Evolutionary conservation across 2,888 invertebrate species (phyloP).

Genomic region (Germaria angustata): DNA sequence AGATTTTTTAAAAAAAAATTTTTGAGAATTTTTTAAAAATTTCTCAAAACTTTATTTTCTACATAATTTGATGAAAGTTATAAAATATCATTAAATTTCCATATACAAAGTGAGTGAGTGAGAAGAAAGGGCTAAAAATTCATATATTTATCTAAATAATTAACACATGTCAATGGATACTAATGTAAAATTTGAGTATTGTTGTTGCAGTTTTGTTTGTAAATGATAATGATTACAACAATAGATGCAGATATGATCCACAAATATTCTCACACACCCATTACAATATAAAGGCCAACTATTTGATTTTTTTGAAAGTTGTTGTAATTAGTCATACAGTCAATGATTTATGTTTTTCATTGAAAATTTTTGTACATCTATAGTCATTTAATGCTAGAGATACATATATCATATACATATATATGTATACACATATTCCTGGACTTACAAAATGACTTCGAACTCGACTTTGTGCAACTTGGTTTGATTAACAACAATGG

Average conservation of each 20-base stretch:
- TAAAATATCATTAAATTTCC: background rate
- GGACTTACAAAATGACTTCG: too few species aligned
- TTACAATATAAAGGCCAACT: background rate
- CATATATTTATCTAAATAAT: constrained; percentile 24
- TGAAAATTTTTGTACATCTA: too few species aligned
- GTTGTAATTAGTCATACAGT: constrained; percentile 9
- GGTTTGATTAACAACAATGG: too few species aligned
- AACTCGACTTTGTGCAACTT: too few species aligned
- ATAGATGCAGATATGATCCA: constrained; percentile 23
- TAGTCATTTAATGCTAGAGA: too few species aligned
- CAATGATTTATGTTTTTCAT: background rate
- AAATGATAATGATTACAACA: background rate
- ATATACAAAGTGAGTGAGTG: background rate
- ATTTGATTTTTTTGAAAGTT: constrained; percentile 10
- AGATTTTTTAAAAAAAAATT: too few species aligned
- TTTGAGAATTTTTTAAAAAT: too few species aligned
- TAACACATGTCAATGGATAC: constrained; percentile 28
- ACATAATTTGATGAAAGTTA: background rate
- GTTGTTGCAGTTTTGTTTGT: background rate
- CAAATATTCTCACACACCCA: background rate
- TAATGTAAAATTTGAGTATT: constrained; percentile 15
- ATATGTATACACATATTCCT: too few species aligned
- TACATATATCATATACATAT: too few species aligned
- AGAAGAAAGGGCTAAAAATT: background rate
- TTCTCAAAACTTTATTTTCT: too few species aligned